Percentiles rank a stretch among this genome's conserved stretches.
Conservation (phyloP, 2,797 vertebrate species). For the Rachycentron canadum region DNA sequence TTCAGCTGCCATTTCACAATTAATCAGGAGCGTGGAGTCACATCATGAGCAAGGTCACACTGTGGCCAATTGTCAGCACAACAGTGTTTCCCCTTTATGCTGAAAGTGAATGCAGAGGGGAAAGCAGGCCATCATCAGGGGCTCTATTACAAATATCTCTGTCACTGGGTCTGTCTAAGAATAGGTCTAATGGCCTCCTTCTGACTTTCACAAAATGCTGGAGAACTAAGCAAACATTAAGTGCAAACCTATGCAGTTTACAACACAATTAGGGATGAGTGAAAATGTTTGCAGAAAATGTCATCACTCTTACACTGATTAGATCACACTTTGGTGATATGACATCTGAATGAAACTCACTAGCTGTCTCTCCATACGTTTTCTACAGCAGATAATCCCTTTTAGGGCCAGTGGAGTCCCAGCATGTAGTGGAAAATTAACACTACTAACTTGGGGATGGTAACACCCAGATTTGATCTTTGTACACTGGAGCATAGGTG, state of each 20-base stretch:
- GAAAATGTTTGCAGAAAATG: neutral
- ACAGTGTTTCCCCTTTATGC: constrained; percentile 1
- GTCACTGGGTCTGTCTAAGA: constrained; percentile 73
- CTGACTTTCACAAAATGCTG: constrained; percentile 46
- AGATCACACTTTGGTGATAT: constrained; percentile 26
- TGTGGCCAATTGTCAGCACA: constrained; percentile 17
- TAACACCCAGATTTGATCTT: neutral
- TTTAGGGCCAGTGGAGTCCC: neutral
- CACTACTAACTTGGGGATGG: neutral
- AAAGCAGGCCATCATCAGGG: constrained; percentile 62
- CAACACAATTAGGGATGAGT: neutral
- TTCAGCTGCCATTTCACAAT: constrained; percentile 10
- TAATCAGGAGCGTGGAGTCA: neutral
- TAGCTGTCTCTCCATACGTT: neutral
- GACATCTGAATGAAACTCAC: neutral
- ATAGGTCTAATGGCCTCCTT: constrained; percentile 77
- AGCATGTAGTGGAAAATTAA: neutral
- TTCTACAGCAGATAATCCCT: neutral
- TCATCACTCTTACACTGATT: constrained; percentile 2
- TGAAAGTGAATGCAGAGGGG: constrained; percentile 41
- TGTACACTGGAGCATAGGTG: neutral
- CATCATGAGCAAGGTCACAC: constrained; percentile 34
- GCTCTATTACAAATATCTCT: constrained; percentile 62
- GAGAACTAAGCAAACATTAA: constrained; percentile 26
- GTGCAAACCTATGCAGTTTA: constrained; percentile 30